Conservation (phyloP, 2,797 vertebrate genomes). For the Argya squamiceps region DNA sequence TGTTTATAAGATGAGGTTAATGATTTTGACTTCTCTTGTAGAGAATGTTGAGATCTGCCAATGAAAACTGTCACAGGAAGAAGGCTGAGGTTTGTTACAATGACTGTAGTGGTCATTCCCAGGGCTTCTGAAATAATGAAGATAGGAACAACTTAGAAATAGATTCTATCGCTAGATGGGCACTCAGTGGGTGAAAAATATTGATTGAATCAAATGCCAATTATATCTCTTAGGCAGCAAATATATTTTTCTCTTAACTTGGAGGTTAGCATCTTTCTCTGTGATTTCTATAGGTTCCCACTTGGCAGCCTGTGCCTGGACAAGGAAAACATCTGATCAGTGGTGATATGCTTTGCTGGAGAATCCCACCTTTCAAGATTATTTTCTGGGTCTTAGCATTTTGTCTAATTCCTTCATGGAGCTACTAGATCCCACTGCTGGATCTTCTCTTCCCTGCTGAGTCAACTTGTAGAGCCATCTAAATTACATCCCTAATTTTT, state of each 20-base stretch:
- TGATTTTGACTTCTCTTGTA: conserved; percentile 21
- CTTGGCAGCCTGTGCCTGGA: background rate
- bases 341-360: background rate
- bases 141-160: background rate
- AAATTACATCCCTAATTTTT: background rate
- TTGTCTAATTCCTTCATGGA: background rate
- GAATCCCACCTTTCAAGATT: background rate
- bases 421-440: background rate
- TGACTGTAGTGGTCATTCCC: background rate
- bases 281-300: background rate
- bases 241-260: background rate
- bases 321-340: background rate
- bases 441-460: background rate
- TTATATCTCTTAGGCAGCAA: background rate
- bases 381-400: background rate
- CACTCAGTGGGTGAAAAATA: background rate
- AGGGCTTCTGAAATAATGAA: background rate
- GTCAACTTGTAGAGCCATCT: background rate
- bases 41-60: background rate
- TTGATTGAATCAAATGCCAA: background rate
- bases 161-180: background rate
- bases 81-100: background rate
- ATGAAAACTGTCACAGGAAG: conserved; percentile 10
- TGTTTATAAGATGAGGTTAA: background rate
- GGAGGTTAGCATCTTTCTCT: background rate